Conservation (phyloP, 2,888 invertebrate genomes). For the Synanthedon formicaeformis region DNA sequence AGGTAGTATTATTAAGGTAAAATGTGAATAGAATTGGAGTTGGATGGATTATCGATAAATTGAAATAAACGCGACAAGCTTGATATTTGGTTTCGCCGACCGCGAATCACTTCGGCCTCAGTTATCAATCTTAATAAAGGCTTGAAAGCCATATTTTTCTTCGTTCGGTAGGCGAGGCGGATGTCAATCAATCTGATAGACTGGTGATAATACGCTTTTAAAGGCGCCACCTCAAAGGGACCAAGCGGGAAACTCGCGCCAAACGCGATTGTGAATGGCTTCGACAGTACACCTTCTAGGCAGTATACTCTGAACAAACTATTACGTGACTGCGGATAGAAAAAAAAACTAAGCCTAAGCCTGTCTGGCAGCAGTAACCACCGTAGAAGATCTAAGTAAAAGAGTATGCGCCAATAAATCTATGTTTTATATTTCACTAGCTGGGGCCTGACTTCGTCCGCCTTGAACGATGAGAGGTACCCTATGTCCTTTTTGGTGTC, state of each 20-base stretch:
- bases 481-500: too few relatives aligned
- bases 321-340: too few relatives aligned
- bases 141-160: constrained; percentile 57
- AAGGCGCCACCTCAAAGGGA: constrained; percentile 8
- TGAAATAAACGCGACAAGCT: constrained; percentile 16
- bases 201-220: constrained; percentile 28
- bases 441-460: too few relatives aligned
- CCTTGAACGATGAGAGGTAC: too few relatives aligned
- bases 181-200: constrained; percentile 53
- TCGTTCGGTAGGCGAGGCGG: constrained; percentile 29
- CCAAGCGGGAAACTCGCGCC: background rate
- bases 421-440: too few relatives aligned
- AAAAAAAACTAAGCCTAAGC: too few relatives aligned
- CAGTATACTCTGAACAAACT: too few relatives aligned
- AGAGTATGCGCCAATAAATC: too few relatives aligned
- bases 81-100: constrained; percentile 16
- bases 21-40: background rate
- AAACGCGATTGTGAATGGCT: background rate
- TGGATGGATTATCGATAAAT: constrained; percentile 8
- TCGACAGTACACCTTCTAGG: too few relatives aligned
- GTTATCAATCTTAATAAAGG: constrained; percentile 59
- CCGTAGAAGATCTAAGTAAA: too few relatives aligned
- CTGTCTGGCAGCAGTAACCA: too few relatives aligned
- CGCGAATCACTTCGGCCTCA: constrained; percentile 20
- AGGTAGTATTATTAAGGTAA: background rate